Conservation (phyloP, 2,797 vertebrate genomes). For the Argya squamiceps region DNA sequence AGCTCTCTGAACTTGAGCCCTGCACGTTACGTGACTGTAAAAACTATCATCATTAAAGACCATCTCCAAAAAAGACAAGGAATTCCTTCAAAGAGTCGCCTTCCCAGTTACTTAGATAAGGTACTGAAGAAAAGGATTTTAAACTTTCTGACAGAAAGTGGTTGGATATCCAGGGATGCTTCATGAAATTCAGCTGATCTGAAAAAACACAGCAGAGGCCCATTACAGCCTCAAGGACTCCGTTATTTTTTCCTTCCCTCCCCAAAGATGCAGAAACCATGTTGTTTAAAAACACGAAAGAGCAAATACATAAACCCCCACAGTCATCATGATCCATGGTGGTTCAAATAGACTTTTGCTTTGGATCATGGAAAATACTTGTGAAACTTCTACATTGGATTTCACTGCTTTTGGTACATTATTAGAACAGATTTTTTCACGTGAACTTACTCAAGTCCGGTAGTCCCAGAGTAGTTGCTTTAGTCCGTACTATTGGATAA, state of each 20-base stretch:
- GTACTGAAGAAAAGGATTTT: conserved; percentile 96
- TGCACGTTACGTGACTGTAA: conserved; percentile 93
- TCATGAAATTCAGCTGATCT: conserved; percentile 75
- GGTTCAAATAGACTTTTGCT: neutral
- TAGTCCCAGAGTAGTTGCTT: neutral
- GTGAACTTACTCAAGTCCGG: neutral
- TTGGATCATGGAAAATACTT: conserved; percentile 29
- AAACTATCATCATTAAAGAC: conserved; percentile 97
- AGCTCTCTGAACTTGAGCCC: conserved; percentile 92
- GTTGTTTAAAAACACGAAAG: conserved; percentile 7
- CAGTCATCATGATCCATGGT: neutral
- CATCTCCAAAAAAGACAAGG: conserved; percentile 96
- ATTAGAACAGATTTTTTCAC: neutral
- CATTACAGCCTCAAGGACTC: neutral
- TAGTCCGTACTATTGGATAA: neutral
- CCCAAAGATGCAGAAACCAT: conserved; percentile 4
- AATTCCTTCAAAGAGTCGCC: conserved; percentile 93
- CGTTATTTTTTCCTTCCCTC: neutral
- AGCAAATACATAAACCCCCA: neutral
- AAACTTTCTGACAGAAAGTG: conserved; percentile 95
- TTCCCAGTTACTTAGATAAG: conserved; percentile 95
- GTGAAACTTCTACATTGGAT: neutral
- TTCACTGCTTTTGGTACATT: conserved; percentile 23
- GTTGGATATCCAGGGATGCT: conserved; percentile 95
- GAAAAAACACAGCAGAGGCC: neutral